Percentiles rank a stretch among this genome's conserved stretches.
phyloP scores from a whole-genome alignment of 2,113 vertebrate species.

The Chamaetylas fuelleborni region DNA sequence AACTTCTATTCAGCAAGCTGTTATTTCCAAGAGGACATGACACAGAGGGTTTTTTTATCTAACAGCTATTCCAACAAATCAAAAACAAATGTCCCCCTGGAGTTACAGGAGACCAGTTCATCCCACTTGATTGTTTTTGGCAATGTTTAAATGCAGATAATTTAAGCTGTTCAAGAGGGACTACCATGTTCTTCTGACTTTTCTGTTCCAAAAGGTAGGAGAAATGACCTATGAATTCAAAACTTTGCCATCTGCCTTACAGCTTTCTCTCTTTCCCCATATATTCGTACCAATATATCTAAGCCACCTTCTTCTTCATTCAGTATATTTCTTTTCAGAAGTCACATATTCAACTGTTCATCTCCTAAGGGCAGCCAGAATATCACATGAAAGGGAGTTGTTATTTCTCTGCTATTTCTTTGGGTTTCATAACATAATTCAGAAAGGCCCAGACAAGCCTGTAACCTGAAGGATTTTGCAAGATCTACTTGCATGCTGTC shows the following conservation, averaged over 20 bases:
- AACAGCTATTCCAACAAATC: neutral
- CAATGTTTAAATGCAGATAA: neutral
- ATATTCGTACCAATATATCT: neutral
- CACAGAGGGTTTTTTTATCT: neutral
- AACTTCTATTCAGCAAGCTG: neutral
- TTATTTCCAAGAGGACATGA: neutral
- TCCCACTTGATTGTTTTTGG: neutral
- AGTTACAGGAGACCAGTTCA: neutral
- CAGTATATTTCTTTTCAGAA: neutral
- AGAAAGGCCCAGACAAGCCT: neutral
- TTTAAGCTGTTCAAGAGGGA: neutral
- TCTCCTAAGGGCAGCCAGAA: neutral
- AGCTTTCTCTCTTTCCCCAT: neutral
- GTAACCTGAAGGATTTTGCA: neutral
- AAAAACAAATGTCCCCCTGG: neutral
- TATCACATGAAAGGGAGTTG: neutral
- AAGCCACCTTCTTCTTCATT: neutral
- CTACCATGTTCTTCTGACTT: neutral
- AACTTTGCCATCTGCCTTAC: neutral
- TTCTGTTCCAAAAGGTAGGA: neutral
- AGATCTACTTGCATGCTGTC: neutral
- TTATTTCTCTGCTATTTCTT: neutral
- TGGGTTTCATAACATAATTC: neutral
- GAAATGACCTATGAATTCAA: neutral
- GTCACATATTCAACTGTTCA: neutral